These are phyloP conservation scores for Mionectes olivaceus DNA, from an alignment of 2,797 vertebrate genomes.

Conservation along the genomic window DNA sequence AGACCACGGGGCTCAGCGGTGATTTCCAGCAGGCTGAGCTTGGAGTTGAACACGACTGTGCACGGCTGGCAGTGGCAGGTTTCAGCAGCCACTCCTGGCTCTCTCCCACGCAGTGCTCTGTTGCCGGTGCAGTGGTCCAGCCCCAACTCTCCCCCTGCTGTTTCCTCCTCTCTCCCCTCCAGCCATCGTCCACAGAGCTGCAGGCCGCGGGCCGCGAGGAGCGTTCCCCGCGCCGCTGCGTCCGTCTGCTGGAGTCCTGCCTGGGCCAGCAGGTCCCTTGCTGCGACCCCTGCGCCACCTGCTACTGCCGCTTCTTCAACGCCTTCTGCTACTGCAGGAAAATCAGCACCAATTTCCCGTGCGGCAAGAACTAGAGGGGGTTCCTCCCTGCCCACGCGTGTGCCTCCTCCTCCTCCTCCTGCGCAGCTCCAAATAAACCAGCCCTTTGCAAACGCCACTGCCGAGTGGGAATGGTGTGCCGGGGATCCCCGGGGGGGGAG, in stretches of 20 bases:
- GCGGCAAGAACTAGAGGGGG: slow-evolving; percentile 73
- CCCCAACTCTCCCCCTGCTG: neutral
- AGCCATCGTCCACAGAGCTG: slow-evolving; percentile 59
- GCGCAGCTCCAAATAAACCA: slow-evolving; percentile 40
- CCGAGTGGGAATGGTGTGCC: neutral
- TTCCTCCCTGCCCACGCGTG: neutral
- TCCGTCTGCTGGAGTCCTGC: slow-evolving; percentile 87
- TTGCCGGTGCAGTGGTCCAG: neutral
- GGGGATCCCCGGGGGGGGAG: neutral
- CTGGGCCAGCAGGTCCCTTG: slow-evolving; percentile 83
- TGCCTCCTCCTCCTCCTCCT: neutral
- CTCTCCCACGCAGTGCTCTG: fast-evolving
- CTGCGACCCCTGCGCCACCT: slow-evolving; percentile 90
- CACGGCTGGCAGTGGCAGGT: neutral
- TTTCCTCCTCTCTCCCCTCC: neutral
- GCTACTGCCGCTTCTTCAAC: slow-evolving; percentile 94
- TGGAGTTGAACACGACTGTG: fast-evolving
- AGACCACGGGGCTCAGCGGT: neutral
- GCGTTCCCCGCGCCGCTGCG: slow-evolving; percentile 83
- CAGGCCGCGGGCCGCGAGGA: slow-evolving; percentile 62
- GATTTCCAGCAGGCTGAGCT: neutral
- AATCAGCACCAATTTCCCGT: slow-evolving; percentile 79
- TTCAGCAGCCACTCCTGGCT: neutral
- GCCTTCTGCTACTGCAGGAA: slow-evolving; percentile 90
- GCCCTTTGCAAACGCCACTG: neutral